These are phyloP conservation scores for Phataginus tetradactyla DNA, from an alignment of 2,797 vertebrate species.

Conservation along the genomic window DNA sequence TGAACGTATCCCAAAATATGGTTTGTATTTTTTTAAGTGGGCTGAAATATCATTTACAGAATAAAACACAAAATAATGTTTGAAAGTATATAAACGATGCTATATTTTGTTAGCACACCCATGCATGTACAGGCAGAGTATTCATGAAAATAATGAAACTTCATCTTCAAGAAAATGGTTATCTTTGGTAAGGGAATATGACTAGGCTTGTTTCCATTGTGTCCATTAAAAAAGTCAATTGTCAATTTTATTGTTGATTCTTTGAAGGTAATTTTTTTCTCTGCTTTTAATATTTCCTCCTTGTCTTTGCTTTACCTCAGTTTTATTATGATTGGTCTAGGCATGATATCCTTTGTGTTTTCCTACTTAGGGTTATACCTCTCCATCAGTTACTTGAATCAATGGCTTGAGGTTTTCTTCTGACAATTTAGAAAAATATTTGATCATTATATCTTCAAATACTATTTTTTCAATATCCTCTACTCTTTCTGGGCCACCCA, in stretches of 20 bases:
- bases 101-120: neutral
- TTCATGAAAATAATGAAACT: neutral
- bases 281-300: neutral
- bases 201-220: neutral
- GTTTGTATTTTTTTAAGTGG: neutral
- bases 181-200: neutral
- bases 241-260: neutral
- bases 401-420: neutral
- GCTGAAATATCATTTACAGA: neutral
- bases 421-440: neutral
- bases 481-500: neutral
- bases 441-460: neutral
- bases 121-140: neutral
- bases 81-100: neutral
- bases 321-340: neutral
- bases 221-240: neutral
- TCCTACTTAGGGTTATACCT: neutral
- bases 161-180: neutral
- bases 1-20: neutral
- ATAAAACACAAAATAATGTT: neutral
- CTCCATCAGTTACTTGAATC: neutral
- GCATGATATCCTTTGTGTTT: neutral
- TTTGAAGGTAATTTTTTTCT: neutral
- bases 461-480: neutral
- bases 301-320: neutral